Base-by-base conservation (phyloP, 2,797 vertebrate species). In the Nyctibius grandis region DNA sequence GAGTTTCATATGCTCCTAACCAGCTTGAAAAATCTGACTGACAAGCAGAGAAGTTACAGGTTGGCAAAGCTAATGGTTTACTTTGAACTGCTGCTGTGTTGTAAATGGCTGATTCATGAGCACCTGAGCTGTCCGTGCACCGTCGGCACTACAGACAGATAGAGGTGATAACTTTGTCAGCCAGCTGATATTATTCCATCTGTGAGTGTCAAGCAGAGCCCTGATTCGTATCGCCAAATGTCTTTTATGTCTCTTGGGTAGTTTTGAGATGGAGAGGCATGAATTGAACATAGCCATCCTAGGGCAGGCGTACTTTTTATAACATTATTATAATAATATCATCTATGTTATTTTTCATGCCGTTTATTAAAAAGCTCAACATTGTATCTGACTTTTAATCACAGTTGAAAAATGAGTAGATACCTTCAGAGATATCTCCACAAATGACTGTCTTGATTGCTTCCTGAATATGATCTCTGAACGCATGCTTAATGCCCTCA, bases 111-210 rank as follows among this genome's bases (percentile, higher is more conserved):
- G 45, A 59, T 69, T 33, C 61, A 45, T 3, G 50, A 75, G 21
- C 40, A 63, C 31, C 76, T 12, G 23, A 61, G 60, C 48, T 21
- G 12, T 20, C 26, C 2, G 0, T 11, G 38, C 48, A 12, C 36
- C 2, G 6, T 15, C 2, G 2, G 60, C 2, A 3, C n/a, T 40
- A n/a, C 44, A 65, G 64, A 38, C 44, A 53, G 65, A 38, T 1
- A 40, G 19, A 70, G 42, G 48, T 31, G 64, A 44, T 22, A 59
- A 45, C 61, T 59, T 67, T 68, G 40, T 31, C 75, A 29, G 48
- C 47, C 59, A 67, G 33, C 11, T 1, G 4, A 28, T 34, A 54
- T 42, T 42, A 16, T 45, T 51, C 48, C 59, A 38, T 17, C 36
- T 64, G 61, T 48, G 23, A 1, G 6, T 59, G 38, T 50, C 53